Evolutionary conservation across 2,113 vertebrate species (phyloP), one percentile per base, ranked within the genome.

Genomic region (Ariopsis seemanni): DNA sequence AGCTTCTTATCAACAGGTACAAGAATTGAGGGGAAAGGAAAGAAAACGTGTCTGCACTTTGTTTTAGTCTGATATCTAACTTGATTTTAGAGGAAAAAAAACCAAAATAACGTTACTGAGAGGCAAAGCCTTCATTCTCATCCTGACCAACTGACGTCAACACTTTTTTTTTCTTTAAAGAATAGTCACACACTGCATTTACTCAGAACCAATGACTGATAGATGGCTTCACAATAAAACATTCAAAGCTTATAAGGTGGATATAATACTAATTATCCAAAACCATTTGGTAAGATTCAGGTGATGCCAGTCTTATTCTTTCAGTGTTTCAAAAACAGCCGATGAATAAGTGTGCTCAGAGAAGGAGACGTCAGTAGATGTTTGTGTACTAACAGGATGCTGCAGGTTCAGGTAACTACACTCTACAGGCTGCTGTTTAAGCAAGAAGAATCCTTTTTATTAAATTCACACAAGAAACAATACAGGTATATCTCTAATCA

Each of bases 401-500:
- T 78, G 52, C 72, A 65, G 60, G 62, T 87, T 84, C 6, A 1
- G 81, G 57, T 77, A 87, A 63, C 86, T 77, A 18, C 72, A 42
- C 63, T 67, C 81, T 77, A 53, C 67, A 67, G 50, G 81, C 20
- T 85, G 30, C 86, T 58, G 86, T 84, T 77, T 89, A 86, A 85
- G 52, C 57, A 7, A 42, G 57, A 27, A 57, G 69, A 83, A 22
- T 18, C 82, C 63, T 79, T 89, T 87, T 92, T 60, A 92, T 87
- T 90, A 79, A n/a, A 86, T 42, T 48, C 60, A 84, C 48, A 50
- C 53, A 71, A 63, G 85, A 89, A 92, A 91, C 88, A 89, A 89
- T 91, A 42, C n/a, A 55, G 62, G 69, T 42, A 84, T 84, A 88
- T 84, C 48, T 93, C 86, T 90, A 90, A 93, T 91, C 88, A 88